Conservation (phyloP, 2,888 invertebrate genomes). For the Candidula unifasciata region DNA sequence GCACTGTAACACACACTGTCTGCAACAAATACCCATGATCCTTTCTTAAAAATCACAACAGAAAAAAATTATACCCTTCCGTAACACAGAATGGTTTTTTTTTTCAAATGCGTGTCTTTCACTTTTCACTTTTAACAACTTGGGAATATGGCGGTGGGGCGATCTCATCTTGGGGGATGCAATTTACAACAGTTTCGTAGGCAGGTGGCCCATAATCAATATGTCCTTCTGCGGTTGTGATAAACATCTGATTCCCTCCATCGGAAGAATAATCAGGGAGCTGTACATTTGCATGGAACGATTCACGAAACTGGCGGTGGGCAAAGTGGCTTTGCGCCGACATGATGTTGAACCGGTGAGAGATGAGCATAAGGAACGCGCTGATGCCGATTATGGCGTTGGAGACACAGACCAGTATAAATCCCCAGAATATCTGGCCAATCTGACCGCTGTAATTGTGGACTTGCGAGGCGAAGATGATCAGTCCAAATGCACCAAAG, state of each 20-base stretch:
- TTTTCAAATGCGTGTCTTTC: background rate
- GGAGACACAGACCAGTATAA: conserved; percentile 44
- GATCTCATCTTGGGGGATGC: conserved; percentile 46
- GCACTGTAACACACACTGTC: background rate
- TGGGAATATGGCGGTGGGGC: conserved; percentile 47
- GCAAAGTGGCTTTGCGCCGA: conserved; percentile 27
- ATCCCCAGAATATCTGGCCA: conserved; percentile 43
- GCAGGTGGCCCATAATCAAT: conserved; percentile 39
- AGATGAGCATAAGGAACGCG: conserved; percentile 45
- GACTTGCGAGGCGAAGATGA: conserved; percentile 48
- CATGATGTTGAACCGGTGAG: conserved; percentile 39
- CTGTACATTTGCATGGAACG: conserved; percentile 21
- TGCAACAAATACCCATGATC: background rate
- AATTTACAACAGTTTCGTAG: conserved; percentile 50
- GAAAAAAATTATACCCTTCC: background rate
- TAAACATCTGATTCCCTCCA: conserved; percentile 13
- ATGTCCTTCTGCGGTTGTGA: conserved; percentile 24
- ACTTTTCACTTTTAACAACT: conserved; percentile 32
- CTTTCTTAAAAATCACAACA: background rate
- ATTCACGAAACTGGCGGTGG: conserved; percentile 38
- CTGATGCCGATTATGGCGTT: conserved; percentile 36
- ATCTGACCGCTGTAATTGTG: conserved; percentile 15
- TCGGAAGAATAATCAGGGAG: conserved; percentile 16
- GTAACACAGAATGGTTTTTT: background rate
- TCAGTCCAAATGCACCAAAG: conserved; percentile 46